phyloP scores from a whole-genome alignment of 1,140 invertebrate species.

The Trichoplusia ni region DNA sequence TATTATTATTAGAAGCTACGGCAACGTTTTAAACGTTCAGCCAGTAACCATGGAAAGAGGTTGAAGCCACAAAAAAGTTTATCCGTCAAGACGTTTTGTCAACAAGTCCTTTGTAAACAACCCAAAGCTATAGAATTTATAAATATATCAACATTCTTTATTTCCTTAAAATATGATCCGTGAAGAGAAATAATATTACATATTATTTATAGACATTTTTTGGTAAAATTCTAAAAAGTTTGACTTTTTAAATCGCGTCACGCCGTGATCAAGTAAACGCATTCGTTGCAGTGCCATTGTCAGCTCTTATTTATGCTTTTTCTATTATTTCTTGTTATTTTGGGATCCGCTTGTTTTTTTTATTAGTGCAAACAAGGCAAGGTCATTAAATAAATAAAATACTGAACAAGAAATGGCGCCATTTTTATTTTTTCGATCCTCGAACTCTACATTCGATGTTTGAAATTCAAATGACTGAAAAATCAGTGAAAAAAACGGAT shows the following conservation, averaged over 20 bases:
- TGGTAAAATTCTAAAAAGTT: conserved; percentile 22
- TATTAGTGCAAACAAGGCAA: neutral
- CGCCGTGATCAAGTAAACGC: conserved; percentile 37
- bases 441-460: too few relatives aligned
- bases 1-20: too few relatives aligned
- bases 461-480: too few relatives aligned
- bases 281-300: conserved; percentile 34
- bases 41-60: too few relatives aligned
- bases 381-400: neutral
- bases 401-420: neutral
- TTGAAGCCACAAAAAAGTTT: too few relatives aligned
- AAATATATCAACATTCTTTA: conserved; percentile 15
- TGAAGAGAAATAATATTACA: neutral
- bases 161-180: neutral
- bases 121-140: neutral
- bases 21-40: too few relatives aligned
- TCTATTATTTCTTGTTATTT: conserved; percentile 11
- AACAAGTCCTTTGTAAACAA: neutral
- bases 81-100: too few relatives aligned
- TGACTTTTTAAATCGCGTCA: conserved; percentile 46
- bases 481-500: too few relatives aligned
- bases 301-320: conserved; percentile 5
- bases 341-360: neutral
- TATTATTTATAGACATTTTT: conserved; percentile 26
- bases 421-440: too few relatives aligned